Percentiles rank a stretch among this genome's conserved stretches.
Evolutionary conservation across 2,113 vertebrate species (phyloP).

Genomic region (Oriolus oriolus): DNA sequence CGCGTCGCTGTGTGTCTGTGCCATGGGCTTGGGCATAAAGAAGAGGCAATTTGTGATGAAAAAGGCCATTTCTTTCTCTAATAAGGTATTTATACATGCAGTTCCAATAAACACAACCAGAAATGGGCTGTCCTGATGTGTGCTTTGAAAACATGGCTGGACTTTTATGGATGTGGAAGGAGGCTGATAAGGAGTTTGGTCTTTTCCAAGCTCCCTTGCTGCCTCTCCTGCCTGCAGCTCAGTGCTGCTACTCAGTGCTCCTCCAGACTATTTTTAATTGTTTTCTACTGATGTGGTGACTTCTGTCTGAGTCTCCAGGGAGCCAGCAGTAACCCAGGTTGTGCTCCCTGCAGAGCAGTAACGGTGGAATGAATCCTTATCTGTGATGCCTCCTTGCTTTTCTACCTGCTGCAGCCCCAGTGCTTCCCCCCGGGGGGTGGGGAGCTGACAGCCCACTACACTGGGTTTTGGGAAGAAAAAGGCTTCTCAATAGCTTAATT

Average conservation of each 20-base stretch:
- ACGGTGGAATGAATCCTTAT: fast-evolving
- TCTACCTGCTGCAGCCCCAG: neutral
- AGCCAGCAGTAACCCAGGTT: neutral
- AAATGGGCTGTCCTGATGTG: neutral
- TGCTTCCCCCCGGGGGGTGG: neutral
- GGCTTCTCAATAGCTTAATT: neutral
- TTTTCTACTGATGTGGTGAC: neutral
- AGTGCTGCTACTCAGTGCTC: neutral
- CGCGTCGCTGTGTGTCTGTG: fast-evolving
- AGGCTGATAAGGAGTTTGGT: neutral
- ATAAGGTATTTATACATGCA: neutral
- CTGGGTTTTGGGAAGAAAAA: neutral
- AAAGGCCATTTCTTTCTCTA: neutral
- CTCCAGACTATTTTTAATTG: neutral
- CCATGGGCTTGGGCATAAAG: neutral
- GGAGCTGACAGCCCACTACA: neutral
- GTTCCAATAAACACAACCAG: neutral
- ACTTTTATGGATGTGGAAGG: neutral
- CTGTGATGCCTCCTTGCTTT: neutral
- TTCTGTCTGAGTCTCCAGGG: neutral
- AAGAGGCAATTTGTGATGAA: neutral
- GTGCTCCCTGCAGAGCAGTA: neutral
- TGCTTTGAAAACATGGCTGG: neutral
- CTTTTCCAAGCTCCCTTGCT: neutral
- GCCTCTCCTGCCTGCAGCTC: neutral